These are phyloP conservation scores for Furcula furcula DNA, from an alignment of 2,888 invertebrate genomes.

Conservation along the genomic window DNA sequence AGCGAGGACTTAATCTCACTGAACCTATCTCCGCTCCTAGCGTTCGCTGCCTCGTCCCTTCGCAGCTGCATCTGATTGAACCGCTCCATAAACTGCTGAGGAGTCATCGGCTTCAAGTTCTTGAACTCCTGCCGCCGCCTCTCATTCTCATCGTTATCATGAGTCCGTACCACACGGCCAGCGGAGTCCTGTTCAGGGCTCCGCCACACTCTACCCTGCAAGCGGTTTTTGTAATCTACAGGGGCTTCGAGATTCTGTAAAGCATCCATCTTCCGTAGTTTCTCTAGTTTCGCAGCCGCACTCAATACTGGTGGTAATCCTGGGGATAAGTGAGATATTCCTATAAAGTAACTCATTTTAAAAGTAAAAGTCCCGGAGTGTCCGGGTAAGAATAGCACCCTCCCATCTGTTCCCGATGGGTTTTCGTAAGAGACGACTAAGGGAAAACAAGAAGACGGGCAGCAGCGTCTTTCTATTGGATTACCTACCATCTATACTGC, in stretches of 20 bases:
- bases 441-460: too few relatives aligned
- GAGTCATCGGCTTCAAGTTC: conserved; percentile 61
- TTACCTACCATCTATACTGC: too few relatives aligned
- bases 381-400: too few relatives aligned
- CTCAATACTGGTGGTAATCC: conserved; percentile 67
- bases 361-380: too few relatives aligned
- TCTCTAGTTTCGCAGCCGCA: conserved; percentile 66
- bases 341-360: too few relatives aligned
- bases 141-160: conserved; percentile 2
- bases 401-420: too few relatives aligned
- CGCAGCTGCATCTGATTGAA: conserved; percentile 50
- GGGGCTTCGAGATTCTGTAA: conserved; percentile 45
- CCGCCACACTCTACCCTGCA: conserved; percentile 37
- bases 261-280: conserved; percentile 71
- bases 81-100: conserved; percentile 55
- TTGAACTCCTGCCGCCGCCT: conserved; percentile 29
- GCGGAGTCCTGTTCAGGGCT: conserved; percentile 12
- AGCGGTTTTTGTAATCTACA: conserved; percentile 32
- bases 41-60: conserved; percentile 18
- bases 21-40: conserved; percentile 47
- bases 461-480: too few relatives aligned
- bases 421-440: too few relatives aligned
- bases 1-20: conserved; percentile 67
- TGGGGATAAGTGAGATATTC: conserved; percentile 24
- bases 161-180: conserved; percentile 9